Evolutionary conservation across 2,113 vertebrate species (phyloP).

Genomic region (Sitta europaea): DNA sequence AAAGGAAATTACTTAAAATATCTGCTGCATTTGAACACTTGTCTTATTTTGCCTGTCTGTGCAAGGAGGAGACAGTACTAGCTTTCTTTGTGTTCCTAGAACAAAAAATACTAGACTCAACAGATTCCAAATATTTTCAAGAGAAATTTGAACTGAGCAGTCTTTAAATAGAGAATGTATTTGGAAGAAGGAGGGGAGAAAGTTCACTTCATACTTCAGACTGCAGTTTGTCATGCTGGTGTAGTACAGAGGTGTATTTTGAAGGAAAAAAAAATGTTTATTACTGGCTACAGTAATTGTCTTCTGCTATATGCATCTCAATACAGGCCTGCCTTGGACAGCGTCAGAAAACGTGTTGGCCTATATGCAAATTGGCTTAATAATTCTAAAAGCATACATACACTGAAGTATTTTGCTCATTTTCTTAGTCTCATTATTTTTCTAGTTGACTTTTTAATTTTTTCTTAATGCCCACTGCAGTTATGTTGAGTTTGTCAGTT

Average conservation of each 20-base stretch:
- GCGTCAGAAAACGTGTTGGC: not conserved
- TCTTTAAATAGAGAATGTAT: not conserved
- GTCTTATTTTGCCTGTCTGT: not conserved
- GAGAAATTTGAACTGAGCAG: not conserved
- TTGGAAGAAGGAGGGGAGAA: not conserved
- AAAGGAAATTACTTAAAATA: not conserved
- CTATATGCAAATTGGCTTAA: fast-evolving
- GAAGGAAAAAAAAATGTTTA: not conserved
- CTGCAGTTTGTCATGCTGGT: not conserved
- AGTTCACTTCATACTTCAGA: not conserved
- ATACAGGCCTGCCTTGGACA: not conserved
- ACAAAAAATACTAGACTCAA: not conserved
- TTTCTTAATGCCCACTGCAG: not conserved
- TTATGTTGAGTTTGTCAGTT: not conserved
- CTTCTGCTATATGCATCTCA: fast-evolving
- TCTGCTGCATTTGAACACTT: not conserved
- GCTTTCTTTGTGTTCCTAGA: not conserved
- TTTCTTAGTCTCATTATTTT: not conserved
- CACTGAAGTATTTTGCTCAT: not conserved
- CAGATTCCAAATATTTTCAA: not conserved
- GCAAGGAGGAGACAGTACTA: not conserved
- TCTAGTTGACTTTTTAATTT: not conserved
- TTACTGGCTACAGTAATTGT: not conserved
- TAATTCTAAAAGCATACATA: not conserved
- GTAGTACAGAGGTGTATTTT: not conserved